Base-by-base conservation (phyloP, 2,113 vertebrate species). In the Macquaria ambigua region DNA sequence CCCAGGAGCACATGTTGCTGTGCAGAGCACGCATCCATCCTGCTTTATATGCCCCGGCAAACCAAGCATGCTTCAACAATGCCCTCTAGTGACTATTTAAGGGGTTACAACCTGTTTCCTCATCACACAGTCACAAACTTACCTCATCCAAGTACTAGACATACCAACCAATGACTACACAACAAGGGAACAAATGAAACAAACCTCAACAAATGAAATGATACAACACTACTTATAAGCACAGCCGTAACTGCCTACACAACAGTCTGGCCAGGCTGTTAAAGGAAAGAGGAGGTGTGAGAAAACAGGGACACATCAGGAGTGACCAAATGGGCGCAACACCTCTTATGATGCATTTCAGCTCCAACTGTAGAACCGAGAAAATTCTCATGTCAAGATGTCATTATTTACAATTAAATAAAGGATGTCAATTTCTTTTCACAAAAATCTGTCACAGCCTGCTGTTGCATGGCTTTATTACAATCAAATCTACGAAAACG, bases 21-120 rank as follows among this genome's bases (percentile, higher is more conserved):
- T 87, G 84, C 79, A 88, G 84, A 58, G 34, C 79, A 72, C 1
- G 5, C 79, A 64, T 78, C 48, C 48, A 66, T 79, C 78, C 66
- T 77, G 8, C 73, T 81, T 67, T 11, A 50, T 78, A 43, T 16
- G 16, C 25, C 20, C 8, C 0, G 12, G n/a, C 23, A 25, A 41
- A 79, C 18, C 7, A 78, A 86, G 80, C 61, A 76, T 39, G 83
- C 28, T 89, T 85, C 89, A 92, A 90, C 87, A 90, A 37, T 86
- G 93, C 91, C 94, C 93, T 86, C 93, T 93, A 89, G 87, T 93
- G 93, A n/a, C 70, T 3, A 23, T 10, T 50, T 46, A 20, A 20
- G 3, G 58, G 8, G 3, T 28, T 56, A 23, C 81, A 66, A 10
- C 48, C 21, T 20, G 20, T 62, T 74, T 50, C n/a, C 7, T 25